Conservation (phyloP, 2,888 invertebrate genomes). For the Hyppa rectilinea region DNA sequence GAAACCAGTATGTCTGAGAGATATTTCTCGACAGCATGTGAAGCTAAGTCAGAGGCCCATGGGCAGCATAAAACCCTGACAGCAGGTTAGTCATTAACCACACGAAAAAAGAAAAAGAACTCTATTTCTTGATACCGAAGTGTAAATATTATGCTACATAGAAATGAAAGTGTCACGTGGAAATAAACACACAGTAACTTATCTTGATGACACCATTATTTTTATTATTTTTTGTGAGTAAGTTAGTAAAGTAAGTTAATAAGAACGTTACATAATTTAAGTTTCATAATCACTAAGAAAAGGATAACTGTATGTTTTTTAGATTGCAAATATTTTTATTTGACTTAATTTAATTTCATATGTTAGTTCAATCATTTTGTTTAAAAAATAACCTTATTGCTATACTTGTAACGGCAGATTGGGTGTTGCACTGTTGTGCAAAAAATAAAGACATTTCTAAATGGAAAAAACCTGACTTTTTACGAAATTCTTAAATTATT, state of each 20-base stretch:
- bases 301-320: neutral
- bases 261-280: neutral
- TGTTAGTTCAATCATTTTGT: no score
- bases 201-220: conserved; percentile 15
- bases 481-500: neutral
- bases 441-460: neutral
- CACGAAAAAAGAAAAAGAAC: no score
- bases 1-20: no score
- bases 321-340: neutral
- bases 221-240: neutral
- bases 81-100: no score
- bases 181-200: conserved; percentile 22
- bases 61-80: no score
- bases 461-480: neutral
- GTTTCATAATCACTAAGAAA: conserved; percentile 23
- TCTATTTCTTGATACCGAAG: neutral
- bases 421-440: neutral
- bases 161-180: conserved; percentile 29
- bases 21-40: no score
- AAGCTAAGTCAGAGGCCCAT: no score
- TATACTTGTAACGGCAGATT: neutral
- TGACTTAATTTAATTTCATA: neutral
- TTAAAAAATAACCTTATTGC: neutral
- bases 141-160: conserved; percentile 8
- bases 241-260: no score